A percentile compares a stretch with the other conserved stretches of the same genome.
phyloP scores from a whole-genome alignment of 1,140 invertebrate genomes.

The Artemia franciscana region DNA sequence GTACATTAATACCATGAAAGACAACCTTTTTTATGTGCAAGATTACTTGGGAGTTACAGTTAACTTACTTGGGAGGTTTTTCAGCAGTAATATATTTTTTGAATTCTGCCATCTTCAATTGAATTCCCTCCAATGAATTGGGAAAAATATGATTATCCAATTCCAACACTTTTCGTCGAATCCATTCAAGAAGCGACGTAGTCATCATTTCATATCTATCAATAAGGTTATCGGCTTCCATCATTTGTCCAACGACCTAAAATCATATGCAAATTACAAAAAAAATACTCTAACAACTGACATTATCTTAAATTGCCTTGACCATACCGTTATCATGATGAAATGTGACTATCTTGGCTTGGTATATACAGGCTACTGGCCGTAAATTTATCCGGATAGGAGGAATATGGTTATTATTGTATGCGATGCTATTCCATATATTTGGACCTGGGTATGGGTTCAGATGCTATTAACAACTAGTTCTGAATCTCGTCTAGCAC shows the following conservation, averaged over 20 bases:
- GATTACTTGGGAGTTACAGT: no score
- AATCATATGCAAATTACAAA: constrained; percentile 8
- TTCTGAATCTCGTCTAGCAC: no score
- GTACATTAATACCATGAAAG: no score
- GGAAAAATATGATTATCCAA: constrained; percentile 71
- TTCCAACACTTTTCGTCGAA: constrained; percentile 56
- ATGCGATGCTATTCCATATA: no score
- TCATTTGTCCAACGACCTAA: constrained; percentile 82
- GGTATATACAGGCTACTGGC: no score
- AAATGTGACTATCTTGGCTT: no score
- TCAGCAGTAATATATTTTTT: constrained; percentile 89
- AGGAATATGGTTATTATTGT: no score
- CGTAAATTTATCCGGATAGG: no score
- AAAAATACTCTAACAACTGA: background rate
- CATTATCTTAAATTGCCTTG: background rate
- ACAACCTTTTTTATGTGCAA: no score
- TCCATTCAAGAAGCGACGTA: constrained; percentile 75
- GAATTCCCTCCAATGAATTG: constrained; percentile 87
- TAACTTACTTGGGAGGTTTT: constrained; percentile 69
- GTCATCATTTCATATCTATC: constrained; percentile 63
- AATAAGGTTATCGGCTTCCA: constrained; percentile 79
- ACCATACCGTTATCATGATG: no score
- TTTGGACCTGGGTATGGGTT: no score
- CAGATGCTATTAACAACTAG: no score
- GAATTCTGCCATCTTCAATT: constrained; percentile 64